Conservation (phyloP, 2,113 vertebrate species). For the Podocnemis expansa region DNA sequence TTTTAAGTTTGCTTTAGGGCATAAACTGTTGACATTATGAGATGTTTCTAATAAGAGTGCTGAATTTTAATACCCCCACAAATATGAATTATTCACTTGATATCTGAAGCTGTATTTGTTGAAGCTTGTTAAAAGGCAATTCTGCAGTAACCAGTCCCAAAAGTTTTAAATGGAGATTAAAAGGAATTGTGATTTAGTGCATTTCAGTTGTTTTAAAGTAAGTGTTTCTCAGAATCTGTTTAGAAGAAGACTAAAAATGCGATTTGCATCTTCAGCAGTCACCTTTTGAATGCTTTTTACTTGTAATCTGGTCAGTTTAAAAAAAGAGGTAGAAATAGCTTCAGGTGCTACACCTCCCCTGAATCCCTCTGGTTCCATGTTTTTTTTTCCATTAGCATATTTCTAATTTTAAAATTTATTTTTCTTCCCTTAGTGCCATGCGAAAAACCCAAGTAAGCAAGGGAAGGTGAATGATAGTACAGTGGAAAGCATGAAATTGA, state of each 20-base stretch:
- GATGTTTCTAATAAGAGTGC: slow-evolving; percentile 1
- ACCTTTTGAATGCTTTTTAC: not conserved
- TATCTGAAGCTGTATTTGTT: not conserved
- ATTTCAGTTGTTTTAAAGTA: not conserved
- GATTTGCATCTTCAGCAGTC: not conserved
- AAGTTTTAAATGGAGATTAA: not conserved
- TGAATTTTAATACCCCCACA: not conserved
- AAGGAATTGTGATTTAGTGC: not conserved
- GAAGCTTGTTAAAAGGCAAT: slow-evolving; percentile 17
- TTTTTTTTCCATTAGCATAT: not conserved
- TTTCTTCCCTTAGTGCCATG: rapidly evolving
- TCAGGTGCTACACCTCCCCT: not conserved
- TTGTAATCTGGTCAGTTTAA: not conserved
- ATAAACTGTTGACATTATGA: not conserved
- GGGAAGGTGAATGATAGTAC: not conserved
- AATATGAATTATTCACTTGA: not conserved
- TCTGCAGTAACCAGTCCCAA: not conserved
- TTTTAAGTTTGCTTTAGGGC: not conserved
- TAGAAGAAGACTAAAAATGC: not conserved
- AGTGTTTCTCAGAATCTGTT: not conserved
- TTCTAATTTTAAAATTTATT: not conserved
- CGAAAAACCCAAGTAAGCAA: not conserved
- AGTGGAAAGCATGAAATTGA: not conserved
- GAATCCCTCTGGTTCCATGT: not conserved
- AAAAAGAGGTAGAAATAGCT: not conserved